phyloP scores from a whole-genome alignment of 2,113 vertebrate species.

The Antigone vipio region DNA sequence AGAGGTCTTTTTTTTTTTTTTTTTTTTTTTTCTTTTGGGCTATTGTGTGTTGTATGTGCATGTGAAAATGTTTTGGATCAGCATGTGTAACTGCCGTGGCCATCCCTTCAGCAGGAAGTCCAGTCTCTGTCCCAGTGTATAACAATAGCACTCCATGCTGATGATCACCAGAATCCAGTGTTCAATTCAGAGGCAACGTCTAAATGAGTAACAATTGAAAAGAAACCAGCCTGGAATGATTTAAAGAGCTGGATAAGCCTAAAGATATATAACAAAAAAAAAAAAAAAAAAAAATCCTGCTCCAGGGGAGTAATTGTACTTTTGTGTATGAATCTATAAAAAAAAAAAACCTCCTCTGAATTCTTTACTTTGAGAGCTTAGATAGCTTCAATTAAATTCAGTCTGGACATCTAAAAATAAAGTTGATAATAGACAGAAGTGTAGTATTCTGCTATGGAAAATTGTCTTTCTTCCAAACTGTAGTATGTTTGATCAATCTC shows the following conservation, averaged over 20 bases:
- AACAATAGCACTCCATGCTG: not conserved
- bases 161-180: not conserved
- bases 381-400: conserved; percentile 20
- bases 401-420: conserved; percentile 36
- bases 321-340: conserved; percentile 13
- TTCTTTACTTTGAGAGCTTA: conserved; percentile 17
- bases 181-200: not conserved
- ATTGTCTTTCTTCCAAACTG: not conserved
- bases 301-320: conserved; percentile 16
- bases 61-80: not conserved
- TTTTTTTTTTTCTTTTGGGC: not conserved
- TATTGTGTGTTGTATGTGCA: not conserved
- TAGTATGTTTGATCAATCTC: not conserved
- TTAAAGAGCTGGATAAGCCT: conserved; percentile 12
- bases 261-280: not conserved
- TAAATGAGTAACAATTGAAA: not conserved
- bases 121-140: not conserved
- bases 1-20: not conserved
- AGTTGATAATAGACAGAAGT: not conserved
- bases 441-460: not conserved
- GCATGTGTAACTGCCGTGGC: not conserved
- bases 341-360: not conserved
- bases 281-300: not conserved
- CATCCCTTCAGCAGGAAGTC: not conserved
- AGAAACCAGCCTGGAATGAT: not conserved